phyloP scores from a whole-genome alignment of 2,113 vertebrate genomes.

The Sceloporus tristichus region DNA sequence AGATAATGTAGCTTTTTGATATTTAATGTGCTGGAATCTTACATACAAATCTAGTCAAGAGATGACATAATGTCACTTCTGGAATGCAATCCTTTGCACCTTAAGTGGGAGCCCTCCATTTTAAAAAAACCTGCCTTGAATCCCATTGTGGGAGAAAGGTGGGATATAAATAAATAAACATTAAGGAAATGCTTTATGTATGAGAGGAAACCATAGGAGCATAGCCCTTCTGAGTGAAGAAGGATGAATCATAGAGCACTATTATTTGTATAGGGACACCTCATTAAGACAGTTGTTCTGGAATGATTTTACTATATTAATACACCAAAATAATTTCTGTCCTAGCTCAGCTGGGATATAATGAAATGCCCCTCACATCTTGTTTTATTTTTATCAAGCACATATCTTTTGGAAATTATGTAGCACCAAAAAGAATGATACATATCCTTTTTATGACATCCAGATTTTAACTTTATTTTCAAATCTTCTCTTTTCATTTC shows the following conservation, averaged over 20 bases:
- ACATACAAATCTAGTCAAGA: slow-evolving; percentile 3
- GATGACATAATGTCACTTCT: slow-evolving; percentile 43
- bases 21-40: background rate
- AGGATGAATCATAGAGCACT: background rate
- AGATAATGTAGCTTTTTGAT: slow-evolving; percentile 34
- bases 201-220: background rate
- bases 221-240: background rate
- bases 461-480: too few species aligned
- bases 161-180: too few species aligned
- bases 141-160: too few species aligned
- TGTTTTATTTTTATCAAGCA: background rate
- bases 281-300: background rate
- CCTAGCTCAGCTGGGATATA: background rate
- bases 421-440: background rate
- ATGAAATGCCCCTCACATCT: background rate
- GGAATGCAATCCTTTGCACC: slow-evolving; percentile 67
- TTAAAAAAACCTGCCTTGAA: too few species aligned
- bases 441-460: background rate
- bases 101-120: slow-evolving; percentile 39
- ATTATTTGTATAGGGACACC: too few species aligned
- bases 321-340: background rate
- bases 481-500: too few species aligned
- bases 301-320: background rate
- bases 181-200: background rate
- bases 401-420: background rate